phyloP scores from a whole-genome alignment of 2,888 invertebrate species.

The Amaurobius ferox region DNA sequence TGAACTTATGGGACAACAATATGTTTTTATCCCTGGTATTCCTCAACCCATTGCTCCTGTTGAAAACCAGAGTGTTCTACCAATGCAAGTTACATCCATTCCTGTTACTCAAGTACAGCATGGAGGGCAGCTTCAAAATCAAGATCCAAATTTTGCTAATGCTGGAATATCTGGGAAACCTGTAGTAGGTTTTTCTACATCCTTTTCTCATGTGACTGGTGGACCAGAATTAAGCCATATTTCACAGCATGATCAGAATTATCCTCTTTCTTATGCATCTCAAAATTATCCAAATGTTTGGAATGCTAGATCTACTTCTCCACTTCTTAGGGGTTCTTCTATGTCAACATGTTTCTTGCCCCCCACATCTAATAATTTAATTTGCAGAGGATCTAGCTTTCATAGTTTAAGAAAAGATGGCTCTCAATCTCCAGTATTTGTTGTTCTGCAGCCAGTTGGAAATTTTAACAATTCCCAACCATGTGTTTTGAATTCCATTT shows the following conservation, averaged over 20 bases:
- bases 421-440: conserved; percentile 54
- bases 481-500: conserved; percentile 25
- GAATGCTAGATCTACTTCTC: conserved; percentile 66
- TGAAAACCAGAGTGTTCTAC: conserved; percentile 16
- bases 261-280: conserved; percentile 27
- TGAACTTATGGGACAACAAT: conserved; percentile 35
- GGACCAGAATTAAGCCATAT: conserved; percentile 38
- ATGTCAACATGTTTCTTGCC: conserved; percentile 23
- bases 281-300: conserved; percentile 49
- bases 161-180: conserved; percentile 50
- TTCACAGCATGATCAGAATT: conserved; percentile 36
- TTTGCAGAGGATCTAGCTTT: conserved; percentile 37
- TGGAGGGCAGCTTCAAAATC: conserved; percentile 25
- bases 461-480: conserved; percentile 24
- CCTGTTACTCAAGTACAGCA: not conserved
- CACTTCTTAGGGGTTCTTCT: conserved; percentile 42
- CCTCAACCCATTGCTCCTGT: not conserved
- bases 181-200: conserved; percentile 65
- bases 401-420: conserved; percentile 39
- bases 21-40: conserved; percentile 44
- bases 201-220: conserved; percentile 49
- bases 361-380: conserved; percentile 16
- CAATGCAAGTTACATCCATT: not conserved
- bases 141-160: conserved; percentile 43
- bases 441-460: conserved; percentile 39